phyloP scores from a whole-genome alignment of 2,888 invertebrate genomes.

The Cinara cedri region DNA sequence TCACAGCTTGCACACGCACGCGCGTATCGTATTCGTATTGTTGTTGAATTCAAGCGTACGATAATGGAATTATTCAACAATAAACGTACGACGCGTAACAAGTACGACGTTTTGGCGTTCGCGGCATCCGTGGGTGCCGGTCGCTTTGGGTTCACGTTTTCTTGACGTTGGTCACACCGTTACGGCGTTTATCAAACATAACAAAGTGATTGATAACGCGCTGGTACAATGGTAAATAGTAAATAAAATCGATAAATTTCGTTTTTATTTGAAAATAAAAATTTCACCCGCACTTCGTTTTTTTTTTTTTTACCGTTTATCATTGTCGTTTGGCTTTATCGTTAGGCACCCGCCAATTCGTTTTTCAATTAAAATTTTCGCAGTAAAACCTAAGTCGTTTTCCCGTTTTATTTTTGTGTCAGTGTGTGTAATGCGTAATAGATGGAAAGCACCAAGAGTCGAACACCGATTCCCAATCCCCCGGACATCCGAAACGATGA shows the following conservation, averaged over 20 bases:
- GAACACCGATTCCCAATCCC: slow-evolving; percentile 3
- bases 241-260: slow-evolving; percentile 40
- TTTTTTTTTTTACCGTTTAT: neutral
- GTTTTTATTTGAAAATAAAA: slow-evolving; percentile 45
- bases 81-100: no score
- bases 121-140: no score
- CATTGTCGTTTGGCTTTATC: neutral
- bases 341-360: neutral
- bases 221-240: slow-evolving; percentile 8
- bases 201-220: slow-evolving; percentile 36
- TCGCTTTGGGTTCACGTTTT: neutral
- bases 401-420: neutral
- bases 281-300: neutral
- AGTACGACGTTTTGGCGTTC: no score
- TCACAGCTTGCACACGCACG: no score
- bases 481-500: slow-evolving; percentile 15
- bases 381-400: neutral
- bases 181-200: slow-evolving; percentile 14
- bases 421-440: neutral
- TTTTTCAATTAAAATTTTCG: slow-evolving; percentile 50
- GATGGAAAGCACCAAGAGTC: slow-evolving; percentile 33
- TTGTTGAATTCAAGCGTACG: no score
- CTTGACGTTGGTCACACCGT: slow-evolving; percentile 7
- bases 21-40: no score
- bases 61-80: no score